These are phyloP conservation scores for Mimas tiliae DNA, from an alignment of 2,888 invertebrate species.

Conservation along the genomic window DNA sequence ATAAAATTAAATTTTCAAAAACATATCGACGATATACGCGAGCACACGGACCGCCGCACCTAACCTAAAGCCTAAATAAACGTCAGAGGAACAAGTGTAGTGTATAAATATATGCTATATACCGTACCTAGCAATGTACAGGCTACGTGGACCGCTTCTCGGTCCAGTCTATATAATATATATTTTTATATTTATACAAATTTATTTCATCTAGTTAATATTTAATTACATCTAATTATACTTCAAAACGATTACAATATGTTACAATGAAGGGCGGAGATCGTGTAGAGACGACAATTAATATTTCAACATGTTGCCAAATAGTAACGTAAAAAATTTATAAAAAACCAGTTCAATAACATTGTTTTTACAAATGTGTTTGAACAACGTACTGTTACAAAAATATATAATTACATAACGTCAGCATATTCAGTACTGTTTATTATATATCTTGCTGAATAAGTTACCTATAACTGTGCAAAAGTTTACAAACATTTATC, in stretches of 20 bases:
- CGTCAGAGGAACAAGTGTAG: slow-evolving; percentile 22
- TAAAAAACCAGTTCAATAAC: no score
- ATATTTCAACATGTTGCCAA: slow-evolving; percentile 4
- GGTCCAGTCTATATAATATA: background rate
- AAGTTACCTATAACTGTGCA: background rate
- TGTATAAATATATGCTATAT: slow-evolving; percentile 19
- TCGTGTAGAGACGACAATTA: background rate
- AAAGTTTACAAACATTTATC: background rate
- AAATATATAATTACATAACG: no score
- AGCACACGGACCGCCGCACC: slow-evolving; percentile 13
- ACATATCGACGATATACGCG: background rate
- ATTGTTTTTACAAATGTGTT: no score
- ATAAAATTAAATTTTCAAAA: no score
- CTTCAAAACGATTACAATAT: slow-evolving; percentile 36
- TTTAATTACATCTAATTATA: slow-evolving; percentile 41
- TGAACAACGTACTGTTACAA: no score
- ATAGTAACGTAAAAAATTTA: background rate
- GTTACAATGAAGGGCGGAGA: slow-evolving; percentile 1
- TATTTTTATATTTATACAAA: slow-evolving; percentile 32
- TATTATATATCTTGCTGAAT: background rate
- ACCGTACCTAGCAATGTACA: slow-evolving; percentile 21
- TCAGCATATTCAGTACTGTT: no score
- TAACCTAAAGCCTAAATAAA: slow-evolving; percentile 26
- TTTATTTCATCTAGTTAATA: slow-evolving; percentile 44
- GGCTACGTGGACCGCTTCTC: background rate